Base-by-base conservation (phyloP, 1,140 invertebrate genomes). In the Bradysia coprophila region DNA sequence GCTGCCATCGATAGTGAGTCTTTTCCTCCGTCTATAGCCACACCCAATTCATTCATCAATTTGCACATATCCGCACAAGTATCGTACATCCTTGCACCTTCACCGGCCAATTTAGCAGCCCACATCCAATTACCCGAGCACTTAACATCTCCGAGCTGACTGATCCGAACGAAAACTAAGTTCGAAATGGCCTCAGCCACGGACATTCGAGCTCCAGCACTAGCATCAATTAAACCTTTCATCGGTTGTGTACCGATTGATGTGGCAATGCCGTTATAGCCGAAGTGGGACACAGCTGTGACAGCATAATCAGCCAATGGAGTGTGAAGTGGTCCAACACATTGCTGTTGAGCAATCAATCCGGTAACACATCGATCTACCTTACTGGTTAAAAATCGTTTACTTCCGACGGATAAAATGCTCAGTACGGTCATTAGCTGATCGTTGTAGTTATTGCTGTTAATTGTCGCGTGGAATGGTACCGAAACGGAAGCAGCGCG, bases 91-190 rank as follows among this genome's bases (percentile, higher is more conserved):
- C 76, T 72, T 15, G 81, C 85, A 4, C 93, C 93, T 65, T 96
- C 92, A 1, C 82, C 87, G 0, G 80, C 75, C 13, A 94, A 66
- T 66, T 97, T 97, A 6, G 92, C 92, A 3, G 92, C 76, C 94
- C 93, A 98, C 94, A 98, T 98, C 94, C 94, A 98, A 63, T 98
- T 98, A 3, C 86, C 93, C 45, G 88, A 93, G 55, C 92, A 96
- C 65, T 97, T 97, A 8, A 96, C 76, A 63, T 97, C 92, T 57
- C 78, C 75, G 19, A 95, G 52, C 51, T 75, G 67, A 2, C 79
- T 75, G 42, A 97, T 84, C 38, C 69, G 73, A n/a, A 88, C 90
- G 66, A 96, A 95, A 2, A 94, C 87, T 32, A 98, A 68, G 62
- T 98, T 98, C n/a, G 86, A 89, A 1, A 98, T 55, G 5, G 92